phyloP scores from a whole-genome alignment of 2,797 vertebrate species.

The Cossypha niveicapilla region DNA sequence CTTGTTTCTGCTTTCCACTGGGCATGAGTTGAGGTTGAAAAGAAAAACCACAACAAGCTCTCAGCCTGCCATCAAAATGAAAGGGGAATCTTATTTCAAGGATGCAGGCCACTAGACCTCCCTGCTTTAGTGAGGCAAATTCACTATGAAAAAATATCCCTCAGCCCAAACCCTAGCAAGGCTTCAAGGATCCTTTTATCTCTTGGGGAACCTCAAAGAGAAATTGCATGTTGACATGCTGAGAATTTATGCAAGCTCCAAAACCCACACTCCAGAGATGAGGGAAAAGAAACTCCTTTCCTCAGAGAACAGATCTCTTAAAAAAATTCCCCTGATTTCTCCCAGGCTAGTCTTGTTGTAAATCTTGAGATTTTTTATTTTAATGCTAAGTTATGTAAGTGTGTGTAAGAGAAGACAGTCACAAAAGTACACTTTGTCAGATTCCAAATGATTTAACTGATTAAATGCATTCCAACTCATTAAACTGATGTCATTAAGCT shows the following conservation, averaged over 20 bases:
- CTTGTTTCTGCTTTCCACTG: neutral
- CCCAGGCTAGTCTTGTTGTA: neutral
- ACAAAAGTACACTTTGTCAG: neutral
- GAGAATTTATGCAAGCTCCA: neutral
- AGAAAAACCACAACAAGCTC: neutral
- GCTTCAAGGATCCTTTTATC: neutral
- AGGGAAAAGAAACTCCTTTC: neutral
- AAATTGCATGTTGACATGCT: neutral
- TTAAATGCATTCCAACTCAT: neutral
- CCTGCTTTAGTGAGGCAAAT: neutral
- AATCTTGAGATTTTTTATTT: neutral
- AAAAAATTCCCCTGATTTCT: neutral
- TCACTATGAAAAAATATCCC: neutral
- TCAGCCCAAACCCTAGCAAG: neutral
- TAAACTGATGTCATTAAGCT: neutral
- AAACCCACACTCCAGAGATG: rapidly evolving
- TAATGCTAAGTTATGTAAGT: neutral
- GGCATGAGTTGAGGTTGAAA: neutral
- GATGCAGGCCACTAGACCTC: neutral
- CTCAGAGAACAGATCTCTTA: neutral
- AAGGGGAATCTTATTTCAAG: neutral
- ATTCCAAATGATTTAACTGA: neutral
- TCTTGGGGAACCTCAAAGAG: neutral
- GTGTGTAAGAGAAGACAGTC: neutral
- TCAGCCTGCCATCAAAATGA: neutral